Percentiles rank a stretch among this genome's conserved stretches.
Conservation (phyloP, 2,888 invertebrate genomes). For the Lypha dubia region DNA sequence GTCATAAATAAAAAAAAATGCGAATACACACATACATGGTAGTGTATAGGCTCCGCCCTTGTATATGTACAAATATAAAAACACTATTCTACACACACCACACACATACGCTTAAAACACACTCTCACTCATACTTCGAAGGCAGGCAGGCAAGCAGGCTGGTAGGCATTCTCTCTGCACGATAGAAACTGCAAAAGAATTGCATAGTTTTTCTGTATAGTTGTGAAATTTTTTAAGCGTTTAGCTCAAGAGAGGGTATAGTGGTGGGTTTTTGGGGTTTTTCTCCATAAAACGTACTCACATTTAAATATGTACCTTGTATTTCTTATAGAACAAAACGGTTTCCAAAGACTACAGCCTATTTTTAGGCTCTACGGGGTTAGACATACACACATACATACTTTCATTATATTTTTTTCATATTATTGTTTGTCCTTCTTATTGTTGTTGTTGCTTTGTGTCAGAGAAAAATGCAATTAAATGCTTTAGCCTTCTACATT, state of each 20-base stretch:
- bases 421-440: conserved; percentile 20
- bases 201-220: conserved; percentile 51
- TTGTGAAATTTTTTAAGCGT: conserved; percentile 48
- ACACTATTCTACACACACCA: conserved; percentile 59
- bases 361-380: conserved; percentile 68
- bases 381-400: conserved; percentile 12
- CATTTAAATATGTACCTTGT: conserved; percentile 42
- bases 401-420: conserved; percentile 22
- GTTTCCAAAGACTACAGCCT: conserved; percentile 56
- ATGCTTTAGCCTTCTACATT: conserved; percentile 63
- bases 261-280: not conserved
- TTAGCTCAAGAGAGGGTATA: not conserved
- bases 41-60: conserved; percentile 70
- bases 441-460: conserved; percentile 31
- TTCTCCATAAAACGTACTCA: not conserved
- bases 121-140: conserved; percentile 45
- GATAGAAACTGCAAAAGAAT: conserved; percentile 48
- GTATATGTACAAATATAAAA: conserved; percentile 54
- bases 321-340: conserved; percentile 29
- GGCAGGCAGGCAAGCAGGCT: not conserved
- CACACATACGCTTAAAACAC: conserved; percentile 22
- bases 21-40: not conserved
- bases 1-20: conserved; percentile 13
- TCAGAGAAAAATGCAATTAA: conserved; percentile 71
- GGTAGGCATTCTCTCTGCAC: conserved; percentile 28